phyloP scores from a whole-genome alignment of 30 jellyfish, hydroid and myxozoan species.

The Aurelia coerulea region DNA sequence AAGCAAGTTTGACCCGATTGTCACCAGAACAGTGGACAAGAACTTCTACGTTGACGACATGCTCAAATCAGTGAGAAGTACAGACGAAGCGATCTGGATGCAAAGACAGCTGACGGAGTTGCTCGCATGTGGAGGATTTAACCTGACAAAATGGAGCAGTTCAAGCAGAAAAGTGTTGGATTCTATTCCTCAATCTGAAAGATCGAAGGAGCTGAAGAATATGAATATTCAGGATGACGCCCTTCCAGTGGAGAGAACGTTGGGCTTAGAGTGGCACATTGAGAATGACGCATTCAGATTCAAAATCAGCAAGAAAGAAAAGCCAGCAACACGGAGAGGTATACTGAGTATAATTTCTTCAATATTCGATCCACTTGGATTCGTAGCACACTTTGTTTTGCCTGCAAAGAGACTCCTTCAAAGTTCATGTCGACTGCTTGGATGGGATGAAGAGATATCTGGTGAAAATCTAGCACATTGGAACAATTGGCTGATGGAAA shows the following conservation, averaged over 20 bases:
- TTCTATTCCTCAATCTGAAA: slow-evolving; percentile 38
- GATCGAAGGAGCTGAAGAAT: slow-evolving; percentile 34
- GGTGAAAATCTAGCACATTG: slow-evolving; percentile 40
- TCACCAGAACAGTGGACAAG: slow-evolving; percentile 9
- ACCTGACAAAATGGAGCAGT: slow-evolving; percentile 38
- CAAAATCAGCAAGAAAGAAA: slow-evolving; percentile 34
- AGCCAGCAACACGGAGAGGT: slow-evolving; percentile 54
- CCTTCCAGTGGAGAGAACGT: slow-evolving; percentile 47
- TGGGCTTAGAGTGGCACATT: slow-evolving; percentile 67
- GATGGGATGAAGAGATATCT: slow-evolving; percentile 54
- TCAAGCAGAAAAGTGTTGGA: slow-evolving; percentile 11
- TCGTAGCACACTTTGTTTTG: slow-evolving; percentile 55
- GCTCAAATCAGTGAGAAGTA: slow-evolving; percentile 20
- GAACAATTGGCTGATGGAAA: slow-evolving; percentile 34
- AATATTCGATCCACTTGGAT: slow-evolving; percentile 67
- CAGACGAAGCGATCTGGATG: slow-evolving; percentile 23
- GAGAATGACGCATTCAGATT: slow-evolving; percentile 33
- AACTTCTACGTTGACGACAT: slow-evolving; percentile 62
- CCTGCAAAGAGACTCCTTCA: slow-evolving; percentile 61
- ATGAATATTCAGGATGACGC: slow-evolving; percentile 14
- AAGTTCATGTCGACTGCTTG: slow-evolving; percentile 20
- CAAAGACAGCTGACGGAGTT: slow-evolving; percentile 24
- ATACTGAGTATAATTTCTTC: slow-evolving; percentile 43
- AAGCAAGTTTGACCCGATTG: not conserved
- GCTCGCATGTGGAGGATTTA: slow-evolving; percentile 51